phyloP scores from a whole-genome alignment of 2,888 invertebrate species.

The Cartodere bifasciata region DNA sequence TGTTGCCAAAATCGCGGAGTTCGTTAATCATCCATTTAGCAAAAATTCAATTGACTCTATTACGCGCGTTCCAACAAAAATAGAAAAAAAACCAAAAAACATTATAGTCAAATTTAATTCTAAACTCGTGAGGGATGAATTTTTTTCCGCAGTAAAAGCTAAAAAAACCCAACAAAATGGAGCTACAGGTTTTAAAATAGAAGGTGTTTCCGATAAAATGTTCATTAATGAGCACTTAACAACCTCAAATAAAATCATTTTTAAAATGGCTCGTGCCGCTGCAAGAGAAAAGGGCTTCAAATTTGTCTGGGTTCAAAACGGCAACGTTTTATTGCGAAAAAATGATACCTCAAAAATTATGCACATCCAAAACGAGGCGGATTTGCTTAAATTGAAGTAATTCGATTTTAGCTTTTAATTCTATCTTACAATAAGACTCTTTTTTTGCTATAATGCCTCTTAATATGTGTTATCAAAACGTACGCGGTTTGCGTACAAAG shows the following conservation, averaged over 20 bases:
- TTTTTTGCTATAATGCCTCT: too few species aligned
- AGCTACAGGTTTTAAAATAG: conserved; percentile 1
- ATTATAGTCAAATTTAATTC: conserved; percentile 2
- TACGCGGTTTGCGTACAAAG: conserved; percentile 1
- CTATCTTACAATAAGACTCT: too few species aligned
- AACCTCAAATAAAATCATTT: neutral
- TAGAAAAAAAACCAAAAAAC: conserved; percentile 2
- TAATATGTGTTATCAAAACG: neutral
- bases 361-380: neutral
- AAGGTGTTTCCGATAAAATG: conserved; percentile 1
- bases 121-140: conserved; percentile 1
- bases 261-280: neutral
- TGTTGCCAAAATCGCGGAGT: conserved; percentile 1
- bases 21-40: neutral
- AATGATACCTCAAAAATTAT: conserved; percentile 2
- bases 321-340: conserved; percentile 1
- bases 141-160: neutral
- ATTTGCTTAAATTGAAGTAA: neutral
- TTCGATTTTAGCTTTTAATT: too few species aligned
- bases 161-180: neutral
- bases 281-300: conserved; percentile 1
- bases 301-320: conserved; percentile 3
- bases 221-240: conserved; percentile 3
- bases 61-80: conserved; percentile 1
- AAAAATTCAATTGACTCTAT: neutral